phyloP scores from a whole-genome alignment of 2,113 vertebrate genomes.

The Alosa alosa region DNA sequence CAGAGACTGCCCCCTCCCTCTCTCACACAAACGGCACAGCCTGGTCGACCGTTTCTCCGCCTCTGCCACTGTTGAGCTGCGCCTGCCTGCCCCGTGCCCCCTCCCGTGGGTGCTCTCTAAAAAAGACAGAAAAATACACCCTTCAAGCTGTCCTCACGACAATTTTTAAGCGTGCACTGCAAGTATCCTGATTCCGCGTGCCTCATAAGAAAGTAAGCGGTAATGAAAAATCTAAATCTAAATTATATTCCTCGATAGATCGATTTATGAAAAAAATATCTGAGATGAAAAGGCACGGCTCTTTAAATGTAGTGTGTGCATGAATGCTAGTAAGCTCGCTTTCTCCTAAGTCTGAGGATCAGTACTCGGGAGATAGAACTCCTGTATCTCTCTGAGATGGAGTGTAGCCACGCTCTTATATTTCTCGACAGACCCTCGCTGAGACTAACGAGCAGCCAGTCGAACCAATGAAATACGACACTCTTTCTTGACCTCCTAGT shows the following conservation, averaged over 20 bases:
- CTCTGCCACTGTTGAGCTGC: slow-evolving; percentile 31
- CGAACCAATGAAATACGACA: slow-evolving; percentile 33
- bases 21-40: slow-evolving; percentile 28
- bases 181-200: slow-evolving; percentile 24
- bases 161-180: slow-evolving; percentile 34
- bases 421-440: slow-evolving; percentile 23
- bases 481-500: neutral
- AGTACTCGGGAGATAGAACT: slow-evolving; percentile 22
- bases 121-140: slow-evolving; percentile 32
- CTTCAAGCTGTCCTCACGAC: slow-evolving; percentile 25
- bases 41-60: slow-evolving; percentile 39
- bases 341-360: neutral
- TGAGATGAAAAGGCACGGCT: slow-evolving; percentile 17
- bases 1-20: slow-evolving; percentile 24
- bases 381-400: slow-evolving; percentile 41
- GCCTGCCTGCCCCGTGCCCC: slow-evolving; percentile 7
- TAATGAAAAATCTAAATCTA: slow-evolving; percentile 23
- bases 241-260: slow-evolving; percentile 15
- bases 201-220: slow-evolving; percentile 34
- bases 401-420: slow-evolving; percentile 49
- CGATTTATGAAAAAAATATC: slow-evolving; percentile 9
- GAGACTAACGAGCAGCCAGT: slow-evolving; percentile 31
- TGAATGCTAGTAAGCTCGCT: slow-evolving; percentile 32
- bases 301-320: slow-evolving; percentile 31
- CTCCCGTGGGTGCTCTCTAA: slow-evolving; percentile 34